Percentiles rank a stretch among this genome's conserved stretches.
These are phyloP conservation scores for Epiblema foenella DNA, from an alignment of 2,888 invertebrate species.

Conservation along the genomic window DNA sequence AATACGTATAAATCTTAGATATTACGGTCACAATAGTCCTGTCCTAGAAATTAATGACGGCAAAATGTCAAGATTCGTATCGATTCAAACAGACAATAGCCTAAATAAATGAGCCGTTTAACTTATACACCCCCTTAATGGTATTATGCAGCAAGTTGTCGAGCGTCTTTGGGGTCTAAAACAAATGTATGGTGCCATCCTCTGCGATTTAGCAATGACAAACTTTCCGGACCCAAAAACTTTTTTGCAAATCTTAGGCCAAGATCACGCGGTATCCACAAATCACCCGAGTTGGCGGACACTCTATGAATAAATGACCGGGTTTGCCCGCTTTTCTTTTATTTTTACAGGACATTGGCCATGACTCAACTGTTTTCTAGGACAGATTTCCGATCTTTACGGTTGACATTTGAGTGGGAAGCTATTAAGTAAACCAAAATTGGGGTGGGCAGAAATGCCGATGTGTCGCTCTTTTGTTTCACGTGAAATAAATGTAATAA, in stretches of 20 bases:
- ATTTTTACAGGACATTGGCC: background rate
- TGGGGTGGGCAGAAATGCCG: background rate
- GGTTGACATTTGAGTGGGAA: background rate
- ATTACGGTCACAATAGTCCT: too few species aligned
- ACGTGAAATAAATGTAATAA: too few species aligned
- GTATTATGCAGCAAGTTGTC: too few species aligned
- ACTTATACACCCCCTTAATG: too few species aligned
- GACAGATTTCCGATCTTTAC: background rate
- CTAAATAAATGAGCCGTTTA: too few species aligned
- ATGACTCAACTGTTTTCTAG: background rate
- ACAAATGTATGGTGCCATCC: background rate
- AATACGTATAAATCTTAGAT: too few species aligned
- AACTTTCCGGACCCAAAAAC: background rate
- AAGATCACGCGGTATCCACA: constrained; percentile 26
- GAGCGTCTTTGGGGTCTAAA: background rate
- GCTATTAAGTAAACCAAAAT: background rate
- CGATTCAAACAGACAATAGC: too few species aligned
- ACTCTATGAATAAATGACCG: constrained; percentile 31
- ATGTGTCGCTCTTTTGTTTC: too few species aligned
- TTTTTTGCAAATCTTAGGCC: constrained; percentile 7
- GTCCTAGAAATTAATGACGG: too few species aligned
- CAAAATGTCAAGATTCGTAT: too few species aligned
- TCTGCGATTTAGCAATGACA: constrained; percentile 2
- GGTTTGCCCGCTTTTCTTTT: constrained; percentile 28
- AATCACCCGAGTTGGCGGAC: constrained; percentile 29